phyloP scores from a whole-genome alignment of 2,888 invertebrate genomes.

The Metellina segmentata region DNA sequence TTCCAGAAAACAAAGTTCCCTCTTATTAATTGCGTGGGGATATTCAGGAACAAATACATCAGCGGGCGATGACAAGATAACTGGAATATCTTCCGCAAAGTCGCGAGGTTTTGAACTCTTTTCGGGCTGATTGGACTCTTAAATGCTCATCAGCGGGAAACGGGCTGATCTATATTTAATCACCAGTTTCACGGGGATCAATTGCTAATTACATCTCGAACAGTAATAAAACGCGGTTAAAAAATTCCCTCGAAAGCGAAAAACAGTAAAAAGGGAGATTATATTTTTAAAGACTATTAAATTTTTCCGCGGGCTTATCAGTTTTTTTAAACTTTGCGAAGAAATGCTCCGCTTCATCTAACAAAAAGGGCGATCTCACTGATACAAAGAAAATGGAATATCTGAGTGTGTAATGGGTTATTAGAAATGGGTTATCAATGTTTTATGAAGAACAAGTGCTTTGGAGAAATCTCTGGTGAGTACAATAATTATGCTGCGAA shows the following conservation, averaged over 20 bases:
- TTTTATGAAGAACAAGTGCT: no score
- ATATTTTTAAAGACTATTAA: background rate
- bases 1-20: background rate
- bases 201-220: slow-evolving; percentile 40
- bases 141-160: slow-evolving; percentile 61
- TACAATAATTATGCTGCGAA: no score
- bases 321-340: background rate
- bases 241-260: slow-evolving; percentile 5
- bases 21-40: slow-evolving; percentile 31
- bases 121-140: slow-evolving; percentile 53
- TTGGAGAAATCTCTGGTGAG: no score
- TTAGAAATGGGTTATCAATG: no score
- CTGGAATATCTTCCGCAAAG: slow-evolving; percentile 26
- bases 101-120: slow-evolving; percentile 29
- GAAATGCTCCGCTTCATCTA: background rate
- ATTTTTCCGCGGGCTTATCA: background rate
- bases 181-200: slow-evolving; percentile 44
- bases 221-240: slow-evolving; percentile 21
- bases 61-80: slow-evolving; percentile 60
- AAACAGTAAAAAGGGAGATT: background rate
- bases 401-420: no score
- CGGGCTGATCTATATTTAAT: slow-evolving; percentile 63
- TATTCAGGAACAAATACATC: slow-evolving; percentile 7
- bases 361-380: background rate
- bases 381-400: no score